These are phyloP conservation scores for Microctonus aethiopoides DNA, from an alignment of 2,888 invertebrate species.

Conservation along the genomic window DNA sequence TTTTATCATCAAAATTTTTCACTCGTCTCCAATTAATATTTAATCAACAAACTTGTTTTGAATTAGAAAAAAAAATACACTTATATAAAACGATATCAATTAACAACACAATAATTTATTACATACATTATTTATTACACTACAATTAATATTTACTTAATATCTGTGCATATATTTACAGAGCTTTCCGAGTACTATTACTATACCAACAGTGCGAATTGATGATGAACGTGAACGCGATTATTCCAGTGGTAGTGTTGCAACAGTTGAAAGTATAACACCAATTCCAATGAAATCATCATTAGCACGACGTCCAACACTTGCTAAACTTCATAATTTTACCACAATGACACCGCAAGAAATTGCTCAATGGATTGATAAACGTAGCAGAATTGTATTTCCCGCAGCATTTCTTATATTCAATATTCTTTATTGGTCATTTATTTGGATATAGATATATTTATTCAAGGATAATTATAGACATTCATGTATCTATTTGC, in stretches of 20 bases:
- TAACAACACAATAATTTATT: neutral
- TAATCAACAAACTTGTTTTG: neutral
- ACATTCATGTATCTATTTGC: neutral
- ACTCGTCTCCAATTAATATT: neutral
- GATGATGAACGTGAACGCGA: constrained; percentile 72
- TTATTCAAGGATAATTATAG: constrained; percentile 1
- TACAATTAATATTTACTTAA: neutral
- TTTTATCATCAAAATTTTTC: neutral
- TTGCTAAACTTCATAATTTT: constrained; percentile 61
- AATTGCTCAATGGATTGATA: constrained; percentile 89
- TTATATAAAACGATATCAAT: neutral
- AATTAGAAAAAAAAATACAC: too few relatives aligned
- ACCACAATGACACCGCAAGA: constrained; percentile 90
- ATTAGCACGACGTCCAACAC: constrained; percentile 58
- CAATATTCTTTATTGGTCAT: constrained; percentile 84
- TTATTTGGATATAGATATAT: constrained; percentile 69
- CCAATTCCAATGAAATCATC: constrained; percentile 53
- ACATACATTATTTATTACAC: too few relatives aligned
- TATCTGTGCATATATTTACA: constrained; percentile 59
- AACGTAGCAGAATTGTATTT: constrained; percentile 80
- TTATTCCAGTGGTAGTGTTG: constrained; percentile 56
- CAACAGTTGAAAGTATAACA: constrained; percentile 54
- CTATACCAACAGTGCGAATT: constrained; percentile 77
- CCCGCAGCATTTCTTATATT: constrained; percentile 83
- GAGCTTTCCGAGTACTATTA: constrained; percentile 75